Evolutionary conservation across 2,888 invertebrate genomes (phyloP), one percentile per base, ranked within the genome.

Genomic region (Cryptus viduatorius): DNA sequence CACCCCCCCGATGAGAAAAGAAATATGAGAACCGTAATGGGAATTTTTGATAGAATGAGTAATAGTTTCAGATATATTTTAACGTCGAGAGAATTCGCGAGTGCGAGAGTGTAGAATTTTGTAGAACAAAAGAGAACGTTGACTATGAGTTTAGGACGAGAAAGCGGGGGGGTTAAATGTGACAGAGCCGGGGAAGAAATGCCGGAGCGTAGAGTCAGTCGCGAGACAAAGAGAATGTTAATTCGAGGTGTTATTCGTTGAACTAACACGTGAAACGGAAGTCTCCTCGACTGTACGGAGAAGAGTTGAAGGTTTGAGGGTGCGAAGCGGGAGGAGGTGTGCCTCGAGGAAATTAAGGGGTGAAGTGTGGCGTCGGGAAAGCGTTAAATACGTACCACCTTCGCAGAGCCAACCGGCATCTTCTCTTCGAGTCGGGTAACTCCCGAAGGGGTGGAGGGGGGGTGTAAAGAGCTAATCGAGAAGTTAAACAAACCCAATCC

Each of bases 401-500:
- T 69, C 61, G 59, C 53, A 73, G 31, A 61, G 29, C 80, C 16
- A 59, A 31, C 29, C 12, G 67, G 10, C 67, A 48, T n/a, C 50
- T 24, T 48, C 48, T 37, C 84, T 81, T 78, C 31, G 46, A 67
- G 73, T 31, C 72, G 42, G 81, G 80, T 86, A 79, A 78, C 79
- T 85, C 75, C 31, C 50, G 65, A 53, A 14, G 48, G 12, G 48
- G 48, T 1, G 48, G 14, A 3, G 37, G 37, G 71, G 73, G 69
- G 71, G 80, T 72, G 67, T 81, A 77, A 86, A 68, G 82, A 85
- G 84, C 79, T 87, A 87, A 87, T 87, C 86, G 86, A 79, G 83
- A 87, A 87, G 87, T 87, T 87, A 83, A 87, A 87, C 85, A 87
- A 83, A 86, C 85, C 76, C 71, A 44, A 79, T 76, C 71, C 65